These are phyloP conservation scores for Eristalis intricaria DNA, from an alignment of 2,888 invertebrate species.

Conservation along the genomic window DNA sequence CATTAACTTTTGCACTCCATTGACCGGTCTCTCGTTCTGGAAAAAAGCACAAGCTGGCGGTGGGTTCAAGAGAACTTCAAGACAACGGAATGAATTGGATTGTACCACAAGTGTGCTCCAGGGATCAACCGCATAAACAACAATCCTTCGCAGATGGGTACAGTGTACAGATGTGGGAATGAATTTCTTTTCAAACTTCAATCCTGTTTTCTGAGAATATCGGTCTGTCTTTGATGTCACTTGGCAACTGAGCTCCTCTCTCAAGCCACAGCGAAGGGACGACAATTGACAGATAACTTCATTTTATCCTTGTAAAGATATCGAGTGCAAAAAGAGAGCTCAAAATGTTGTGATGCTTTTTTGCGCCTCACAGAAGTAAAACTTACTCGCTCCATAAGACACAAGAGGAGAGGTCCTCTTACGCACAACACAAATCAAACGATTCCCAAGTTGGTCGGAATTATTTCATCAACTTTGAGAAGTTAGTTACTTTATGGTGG, in stretches of 20 bases:
- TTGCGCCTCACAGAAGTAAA: too few relatives aligned
- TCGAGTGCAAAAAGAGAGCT: neutral
- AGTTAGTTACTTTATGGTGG: constrained; percentile 38
- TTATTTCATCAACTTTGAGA: constrained; percentile 62
- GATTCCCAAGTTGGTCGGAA: constrained; percentile 48
- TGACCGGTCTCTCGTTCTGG: neutral
- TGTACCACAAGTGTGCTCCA: constrained; percentile 38
- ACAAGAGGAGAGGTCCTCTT: too few relatives aligned
- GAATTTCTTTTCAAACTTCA: constrained; percentile 55
- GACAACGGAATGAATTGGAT: neutral
- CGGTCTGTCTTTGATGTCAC: constrained; percentile 16
- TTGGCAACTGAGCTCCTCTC: constrained; percentile 1
- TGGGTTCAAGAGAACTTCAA: neutral
- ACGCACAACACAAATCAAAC: constrained; percentile 53
- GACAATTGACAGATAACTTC: constrained; percentile 17
- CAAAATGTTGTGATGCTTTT: neutral
- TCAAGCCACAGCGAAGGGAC: neutral
- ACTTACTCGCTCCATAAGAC: too few relatives aligned
- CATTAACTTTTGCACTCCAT: constrained; percentile 49
- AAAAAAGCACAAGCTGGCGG: neutral
- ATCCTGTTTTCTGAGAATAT: constrained; percentile 17
- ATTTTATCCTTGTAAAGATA: too few relatives aligned
- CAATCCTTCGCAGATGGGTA: neutral
- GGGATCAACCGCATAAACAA: constrained; percentile 50
- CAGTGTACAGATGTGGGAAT: constrained; percentile 30